Conservation (phyloP, 2,888 invertebrate genomes). For the Chaitophorus viminalis region DNA sequence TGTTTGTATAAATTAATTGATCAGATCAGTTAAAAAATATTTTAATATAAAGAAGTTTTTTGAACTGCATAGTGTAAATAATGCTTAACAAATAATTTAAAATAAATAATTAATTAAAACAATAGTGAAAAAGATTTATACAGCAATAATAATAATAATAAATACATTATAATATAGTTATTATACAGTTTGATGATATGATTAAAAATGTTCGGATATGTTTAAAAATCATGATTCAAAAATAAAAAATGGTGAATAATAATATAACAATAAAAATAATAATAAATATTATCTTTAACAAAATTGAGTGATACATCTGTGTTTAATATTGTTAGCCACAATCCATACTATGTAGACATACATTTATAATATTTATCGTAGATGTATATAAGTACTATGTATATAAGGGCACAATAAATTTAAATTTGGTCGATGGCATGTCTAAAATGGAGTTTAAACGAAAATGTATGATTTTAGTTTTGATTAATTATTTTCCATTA, state of each 20-base stretch:
- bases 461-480: too few species aligned
- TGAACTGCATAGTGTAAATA: slow-evolving; percentile 1
- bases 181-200: slow-evolving; percentile 34
- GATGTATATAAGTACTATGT: too few species aligned
- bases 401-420: too few species aligned
- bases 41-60: not conserved
- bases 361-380: too few species aligned
- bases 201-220: slow-evolving; percentile 43
- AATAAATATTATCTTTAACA: not conserved
- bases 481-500: too few species aligned
- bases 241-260: not conserved
- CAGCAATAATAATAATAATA: slow-evolving; percentile 11
- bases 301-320: not conserved
- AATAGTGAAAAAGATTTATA: slow-evolving; percentile 4
- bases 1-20: slow-evolving; percentile 4
- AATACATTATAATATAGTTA: not conserved
- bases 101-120: slow-evolving; percentile 9
- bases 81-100: not conserved
- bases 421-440: too few species aligned
- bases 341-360: too few species aligned
- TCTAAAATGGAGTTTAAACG: too few species aligned
- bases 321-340: too few species aligned
- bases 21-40: not conserved
- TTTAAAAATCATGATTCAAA: slow-evolving; percentile 37
- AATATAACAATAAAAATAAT: not conserved